Conservation (phyloP, 2,888 invertebrate genomes). For the Eretmocerus hayati region DNA sequence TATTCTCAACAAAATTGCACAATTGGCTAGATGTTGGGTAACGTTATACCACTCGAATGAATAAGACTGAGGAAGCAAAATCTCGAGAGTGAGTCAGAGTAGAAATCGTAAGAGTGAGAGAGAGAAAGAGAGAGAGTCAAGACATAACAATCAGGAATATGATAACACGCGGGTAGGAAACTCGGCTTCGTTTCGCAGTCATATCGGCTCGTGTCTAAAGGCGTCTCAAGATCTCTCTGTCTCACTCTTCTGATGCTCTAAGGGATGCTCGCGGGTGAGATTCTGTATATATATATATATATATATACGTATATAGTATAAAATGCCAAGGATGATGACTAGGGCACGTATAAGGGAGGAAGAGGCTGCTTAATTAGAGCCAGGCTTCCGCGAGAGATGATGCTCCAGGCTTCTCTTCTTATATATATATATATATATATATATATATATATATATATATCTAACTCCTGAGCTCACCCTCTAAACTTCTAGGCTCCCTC, state of each 20-base stretch:
- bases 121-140: conserved; percentile 7
- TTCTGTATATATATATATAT: too few relatives aligned
- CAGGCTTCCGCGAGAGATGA: conserved; percentile 46
- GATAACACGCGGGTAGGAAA: conserved; percentile 36
- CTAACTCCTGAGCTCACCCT: conserved; percentile 11
- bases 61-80: too few relatives aligned
- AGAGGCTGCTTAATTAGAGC: conserved; percentile 45
- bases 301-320: conserved; percentile 3
- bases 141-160: conserved; percentile 43
- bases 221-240: too few relatives aligned
- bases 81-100: too few relatives aligned
- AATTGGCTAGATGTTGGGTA: too few relatives aligned
- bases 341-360: conserved; percentile 30
- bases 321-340: conserved; percentile 43
- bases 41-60: too few relatives aligned
- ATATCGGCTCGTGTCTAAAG: too few relatives aligned
- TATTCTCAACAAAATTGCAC: conserved; percentile 7
- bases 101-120: neutral
- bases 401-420: conserved; percentile 42
- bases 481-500: neutral
- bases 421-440: conserved; percentile 31
- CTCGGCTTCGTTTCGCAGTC: conserved; percentile 36
- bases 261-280: neutral
- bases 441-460: too few relatives aligned
- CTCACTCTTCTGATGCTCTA: conserved; percentile 9